Evolutionary conservation across 2,113 vertebrate species (phyloP), one percentile per base, ranked within the genome.

Genomic region (Formicarius rufipectus): DNA sequence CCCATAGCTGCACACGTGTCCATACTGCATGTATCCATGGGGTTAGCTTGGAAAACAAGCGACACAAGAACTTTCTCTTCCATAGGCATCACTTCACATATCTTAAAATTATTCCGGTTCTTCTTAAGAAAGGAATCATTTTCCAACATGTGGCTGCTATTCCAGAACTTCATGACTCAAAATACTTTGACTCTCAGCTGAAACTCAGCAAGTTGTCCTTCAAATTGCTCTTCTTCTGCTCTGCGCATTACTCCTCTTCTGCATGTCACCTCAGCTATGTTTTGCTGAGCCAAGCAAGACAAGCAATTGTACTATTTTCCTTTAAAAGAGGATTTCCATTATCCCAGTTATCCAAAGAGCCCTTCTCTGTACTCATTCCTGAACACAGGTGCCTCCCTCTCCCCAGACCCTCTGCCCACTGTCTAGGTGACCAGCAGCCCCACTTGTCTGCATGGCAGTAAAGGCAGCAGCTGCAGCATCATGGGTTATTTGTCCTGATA

Each of bases 161-260:
- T 74, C 28, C 50, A 74, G 52, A 89, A 45, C 33, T 84, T 89
- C 5, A 6, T 28, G 18, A 71, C 10, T 74, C 45, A 89, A 42
- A 69, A 63, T 78, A 35, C 33, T 92, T 89, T 45, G 28, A 18
- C n/a, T 92, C 91, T 49, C 40, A 69, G 45, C 27, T 33, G n/a
- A 74, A 89, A 74, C 7, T 39, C 39, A 35, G 23, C 25, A 84
- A 80, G 55, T 21, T 58, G 11, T 39, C 28, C n/a, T 81, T 80
- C 44, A 53, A 60, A 49, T 16, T 0, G 0, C 44, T 76, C 10
- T 89, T 84, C 59, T 85, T 71, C 62, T 5, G 0, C 15, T 17
- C 14, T 66, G 13, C 0, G 0, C 9, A 0, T 73, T 79, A 27
- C 19, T 69, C 10, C 31, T 31, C 28, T 53, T 42, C 28, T 52